Base-by-base conservation (phyloP, 1,140 invertebrate species). In the Calephelis virginiensis region DNA sequence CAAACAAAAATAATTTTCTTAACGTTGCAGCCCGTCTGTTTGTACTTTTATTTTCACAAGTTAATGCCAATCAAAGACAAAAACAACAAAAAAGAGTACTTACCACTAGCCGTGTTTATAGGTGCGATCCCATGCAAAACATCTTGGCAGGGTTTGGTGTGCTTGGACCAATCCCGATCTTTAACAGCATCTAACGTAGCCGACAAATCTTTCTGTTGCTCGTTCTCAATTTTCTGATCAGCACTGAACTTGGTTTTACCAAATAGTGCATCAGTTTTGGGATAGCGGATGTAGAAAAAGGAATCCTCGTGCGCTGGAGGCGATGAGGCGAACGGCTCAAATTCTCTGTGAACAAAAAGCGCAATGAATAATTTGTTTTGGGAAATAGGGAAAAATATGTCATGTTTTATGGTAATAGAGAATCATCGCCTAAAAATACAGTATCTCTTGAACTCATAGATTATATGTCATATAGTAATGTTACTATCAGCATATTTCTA, bases 241-340 rank as follows among this genome's bases (percentile, higher is more conserved):
- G 82, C 78, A 13, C 70, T 72, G 12, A 80, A 64, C 63, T 77
- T 88, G 6, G 82, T 56, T 46, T 85, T 81, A 1, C 82, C 83
- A 53, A 91, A 85, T 37, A 91, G 50, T 0, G 77, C 75, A n/a
- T 89, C 81, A 6, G 85, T 75, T 64, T 85, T 89, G 0, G 93
- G 92, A 77, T 95, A 95, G 28, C 93, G 92, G 68, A 95, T 93
- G 68, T 92, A 94, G 80, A 95, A 94, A 77, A 95, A 96, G 50
- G 92, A 94, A 69, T 95, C 94, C 78, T 96, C 94, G 53, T 94
- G 92, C 11, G 93, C 93, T 11, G 95, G 94, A 17, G 95, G 95
- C 38, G 95, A 95, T 71, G 94, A 93, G 12, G 94, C 91, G 66
- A 91, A 93, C 53, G 94, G 93, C 69, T 95, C 94, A 77, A 95